These are phyloP conservation scores for Chloroceryle aenea DNA, from an alignment of 2,113 vertebrate genomes.

Conservation along the genomic window DNA sequence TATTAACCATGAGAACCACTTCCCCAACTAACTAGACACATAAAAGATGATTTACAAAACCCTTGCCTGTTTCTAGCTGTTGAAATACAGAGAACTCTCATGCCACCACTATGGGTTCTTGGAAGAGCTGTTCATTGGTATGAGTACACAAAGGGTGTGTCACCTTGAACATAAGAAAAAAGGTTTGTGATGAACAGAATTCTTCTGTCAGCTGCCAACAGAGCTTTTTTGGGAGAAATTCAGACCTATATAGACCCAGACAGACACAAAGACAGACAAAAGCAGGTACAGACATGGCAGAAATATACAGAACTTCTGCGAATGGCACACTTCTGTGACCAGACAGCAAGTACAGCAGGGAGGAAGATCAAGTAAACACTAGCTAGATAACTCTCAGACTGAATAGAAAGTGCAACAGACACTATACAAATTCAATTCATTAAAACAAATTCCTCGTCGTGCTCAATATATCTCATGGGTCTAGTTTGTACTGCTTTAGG, in stretches of 20 bases:
- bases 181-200: not conserved
- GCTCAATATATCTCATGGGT: slow-evolving; percentile 4
- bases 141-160: not conserved
- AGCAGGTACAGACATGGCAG: not conserved
- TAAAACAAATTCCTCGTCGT: not conserved
- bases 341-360: not conserved
- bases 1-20: not conserved
- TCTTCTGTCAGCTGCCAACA: not conserved
- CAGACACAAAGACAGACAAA: not conserved
- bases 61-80: not conserved
- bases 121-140: not conserved
- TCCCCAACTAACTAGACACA: not conserved
- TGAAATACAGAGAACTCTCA: not conserved
- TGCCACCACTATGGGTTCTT: not conserved
- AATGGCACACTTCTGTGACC: not conserved
- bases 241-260: not conserved
- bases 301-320: not conserved
- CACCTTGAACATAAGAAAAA: not conserved
- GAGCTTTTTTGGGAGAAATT: not conserved
- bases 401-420: not conserved
- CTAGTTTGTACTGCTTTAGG: slow-evolving; percentile 46
- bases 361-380: not conserved
- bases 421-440: not conserved
- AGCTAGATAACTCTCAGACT: not conserved
- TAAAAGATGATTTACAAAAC: not conserved